Conservation (phyloP, 30 jellyfish, hydroid and myxozoan genomes). For the Aurelia aurita region DNA sequence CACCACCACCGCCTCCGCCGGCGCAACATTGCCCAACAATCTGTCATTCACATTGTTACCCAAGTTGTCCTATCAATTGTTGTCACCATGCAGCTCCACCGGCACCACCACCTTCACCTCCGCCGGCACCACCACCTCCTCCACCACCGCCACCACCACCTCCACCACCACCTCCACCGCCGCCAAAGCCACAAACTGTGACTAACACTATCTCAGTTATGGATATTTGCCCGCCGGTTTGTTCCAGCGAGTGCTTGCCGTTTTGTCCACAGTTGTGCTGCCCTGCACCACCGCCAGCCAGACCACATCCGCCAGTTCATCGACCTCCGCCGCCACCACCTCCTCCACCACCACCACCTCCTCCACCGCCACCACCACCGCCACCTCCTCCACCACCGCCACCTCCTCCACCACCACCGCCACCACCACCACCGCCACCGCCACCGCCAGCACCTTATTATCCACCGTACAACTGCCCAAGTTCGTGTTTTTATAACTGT, state of each 20-base stretch:
- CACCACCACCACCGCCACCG: constrained; percentile 75
- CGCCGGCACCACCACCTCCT: constrained; percentile 80
- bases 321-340: constrained; percentile 86
- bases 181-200: constrained; percentile 48
- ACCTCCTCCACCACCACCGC: constrained; percentile 89
- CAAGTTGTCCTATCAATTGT: constrained; percentile 80
- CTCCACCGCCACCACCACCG: constrained; percentile 86
- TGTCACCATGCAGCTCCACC: constrained; percentile 74
- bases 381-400: constrained; percentile 90
- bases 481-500: constrained; percentile 57
- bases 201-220: constrained; percentile 67
- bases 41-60: constrained; percentile 81
- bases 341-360: constrained; percentile 79
- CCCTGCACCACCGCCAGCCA: constrained; percentile 58
- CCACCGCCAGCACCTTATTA: constrained; percentile 46
- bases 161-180: constrained; percentile 60
- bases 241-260: constrained; percentile 66
- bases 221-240: constrained; percentile 83
- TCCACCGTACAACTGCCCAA: constrained; percentile 60
- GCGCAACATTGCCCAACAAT: constrained; percentile 76
- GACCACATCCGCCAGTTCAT: constrained; percentile 50
- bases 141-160: constrained; percentile 79
- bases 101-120: constrained; percentile 78
- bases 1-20: constrained; percentile 73
- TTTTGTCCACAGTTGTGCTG: constrained; percentile 77